phyloP scores from a whole-genome alignment of 2,113 vertebrate species.

The Mixornis gularis region DNA sequence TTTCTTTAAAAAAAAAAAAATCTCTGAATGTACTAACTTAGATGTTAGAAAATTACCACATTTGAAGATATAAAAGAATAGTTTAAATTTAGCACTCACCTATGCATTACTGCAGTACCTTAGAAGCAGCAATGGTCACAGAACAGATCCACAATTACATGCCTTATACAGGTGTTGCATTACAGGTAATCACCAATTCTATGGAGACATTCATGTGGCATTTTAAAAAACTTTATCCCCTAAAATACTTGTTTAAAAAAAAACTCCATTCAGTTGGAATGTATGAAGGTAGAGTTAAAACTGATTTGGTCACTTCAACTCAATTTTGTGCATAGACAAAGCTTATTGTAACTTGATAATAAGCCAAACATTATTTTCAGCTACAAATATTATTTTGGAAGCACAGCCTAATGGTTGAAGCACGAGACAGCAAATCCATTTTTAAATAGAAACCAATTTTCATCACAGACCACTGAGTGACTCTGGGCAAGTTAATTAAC shows the following conservation, averaged over 20 bases:
- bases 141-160: not conserved
- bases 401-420: not conserved
- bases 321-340: not conserved
- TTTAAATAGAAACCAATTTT: conserved; percentile 27
- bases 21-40: not conserved
- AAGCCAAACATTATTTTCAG: not conserved
- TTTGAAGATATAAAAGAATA: not conserved
- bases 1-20: not conserved
- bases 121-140: not conserved
- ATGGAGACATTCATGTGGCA: not conserved
- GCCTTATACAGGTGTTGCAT: not conserved
- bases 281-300: not conserved
- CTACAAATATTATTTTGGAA: not conserved
- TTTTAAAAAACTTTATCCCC: not conserved
- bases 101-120: not conserved
- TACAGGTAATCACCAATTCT: not conserved
- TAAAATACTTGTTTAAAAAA: not conserved
- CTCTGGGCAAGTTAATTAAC: conserved; percentile 52
- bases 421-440: not conserved
- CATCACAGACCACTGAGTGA: conserved; percentile 12
- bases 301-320: not conserved
- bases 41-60: not conserved
- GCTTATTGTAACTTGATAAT: not conserved
- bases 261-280: not conserved
- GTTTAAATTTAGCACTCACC: not conserved